A percentile compares a stretch with the other conserved stretches of the same genome.
Evolutionary conservation across 1,140 invertebrate species (phyloP).

Genomic region (Lethrus apterus): DNA sequence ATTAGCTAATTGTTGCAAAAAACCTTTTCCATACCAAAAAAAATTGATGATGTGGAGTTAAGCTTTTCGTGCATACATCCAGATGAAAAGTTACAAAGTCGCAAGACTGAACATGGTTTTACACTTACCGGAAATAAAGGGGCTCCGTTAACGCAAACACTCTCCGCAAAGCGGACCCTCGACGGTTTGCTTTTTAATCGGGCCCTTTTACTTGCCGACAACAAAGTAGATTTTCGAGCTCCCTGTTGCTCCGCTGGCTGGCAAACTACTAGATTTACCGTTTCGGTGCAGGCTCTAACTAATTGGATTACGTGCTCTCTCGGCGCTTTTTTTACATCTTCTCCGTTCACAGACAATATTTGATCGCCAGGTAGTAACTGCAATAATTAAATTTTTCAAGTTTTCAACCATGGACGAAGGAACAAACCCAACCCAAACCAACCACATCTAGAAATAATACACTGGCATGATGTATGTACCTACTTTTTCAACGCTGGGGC

Average conservation of each 20-base stretch:
- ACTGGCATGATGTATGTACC: too few relatives aligned
- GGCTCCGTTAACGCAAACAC: slow-evolving; percentile 78
- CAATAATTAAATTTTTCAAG: slow-evolving; percentile 19
- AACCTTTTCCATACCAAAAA: too few relatives aligned
- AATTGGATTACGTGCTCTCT: slow-evolving; percentile 84
- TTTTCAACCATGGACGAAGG: too few relatives aligned
- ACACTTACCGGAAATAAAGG: slow-evolving; percentile 62
- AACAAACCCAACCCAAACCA: too few relatives aligned
- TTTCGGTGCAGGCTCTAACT: slow-evolving; percentile 70
- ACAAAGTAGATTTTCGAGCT: slow-evolving; percentile 68
- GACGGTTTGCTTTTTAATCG: slow-evolving; percentile 72
- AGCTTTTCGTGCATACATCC: too few relatives aligned
- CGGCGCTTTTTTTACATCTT: slow-evolving; percentile 77
- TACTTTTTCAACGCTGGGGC: slow-evolving; percentile 78
- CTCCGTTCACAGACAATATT: slow-evolving; percentile 81
- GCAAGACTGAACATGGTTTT: too few relatives aligned
- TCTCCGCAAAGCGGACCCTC: slow-evolving; percentile 81
- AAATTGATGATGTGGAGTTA: too few relatives aligned
- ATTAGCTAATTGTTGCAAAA: too few relatives aligned
- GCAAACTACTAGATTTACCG: slow-evolving; percentile 70
- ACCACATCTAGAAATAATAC: too few relatives aligned
- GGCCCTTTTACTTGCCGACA: slow-evolving; percentile 81
- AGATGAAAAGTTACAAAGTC: too few relatives aligned
- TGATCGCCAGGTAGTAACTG: slow-evolving; percentile 81
- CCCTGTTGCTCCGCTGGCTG: slow-evolving; percentile 66